Conservation (phyloP, 2,797 vertebrate genomes). For the Mus minutoides region DNA sequence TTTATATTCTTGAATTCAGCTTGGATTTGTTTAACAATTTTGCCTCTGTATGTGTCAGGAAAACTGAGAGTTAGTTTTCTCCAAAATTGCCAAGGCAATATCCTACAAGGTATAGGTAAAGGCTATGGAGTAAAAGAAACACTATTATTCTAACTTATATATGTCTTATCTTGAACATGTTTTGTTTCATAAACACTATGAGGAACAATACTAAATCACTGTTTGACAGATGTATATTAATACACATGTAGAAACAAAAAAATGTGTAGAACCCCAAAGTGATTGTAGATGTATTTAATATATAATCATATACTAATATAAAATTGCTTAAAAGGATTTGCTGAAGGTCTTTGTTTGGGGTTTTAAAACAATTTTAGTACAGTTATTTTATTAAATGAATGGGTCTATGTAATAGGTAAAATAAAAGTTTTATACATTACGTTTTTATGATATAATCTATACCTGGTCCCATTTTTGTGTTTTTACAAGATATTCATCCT, state of each 20-base stretch:
- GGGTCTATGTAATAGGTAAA: not conserved
- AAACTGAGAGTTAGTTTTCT: conserved; percentile 18
- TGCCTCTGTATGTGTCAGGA: not conserved
- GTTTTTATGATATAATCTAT: not conserved
- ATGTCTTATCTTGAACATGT: not conserved
- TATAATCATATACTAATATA: not conserved
- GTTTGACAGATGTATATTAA: conserved; percentile 8
- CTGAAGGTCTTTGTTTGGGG: not conserved
- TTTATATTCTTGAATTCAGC: conserved; percentile 31
- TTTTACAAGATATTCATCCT: not conserved
- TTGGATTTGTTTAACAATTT: conserved; percentile 53
- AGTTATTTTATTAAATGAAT: not conserved
- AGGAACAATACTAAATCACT: conserved; percentile 29
- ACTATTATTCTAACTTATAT: not conserved
- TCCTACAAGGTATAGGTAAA: not conserved
- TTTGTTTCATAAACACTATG: not conserved
- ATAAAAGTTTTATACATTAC: not conserved
- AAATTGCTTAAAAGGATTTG: conserved; percentile 33
- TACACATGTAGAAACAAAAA: not conserved
- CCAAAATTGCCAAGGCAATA: conserved; percentile 29
- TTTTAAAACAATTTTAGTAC: conserved; percentile 15
- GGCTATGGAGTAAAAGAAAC: not conserved
- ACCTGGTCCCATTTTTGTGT: not conserved
- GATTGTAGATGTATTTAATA: not conserved
- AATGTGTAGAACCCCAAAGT: conserved; percentile 5